A percentile compares a stretch with the other conserved stretches of the same genome.
phyloP scores from a whole-genome alignment of 2,888 invertebrate species.

The Chrysolina haemoptera region DNA sequence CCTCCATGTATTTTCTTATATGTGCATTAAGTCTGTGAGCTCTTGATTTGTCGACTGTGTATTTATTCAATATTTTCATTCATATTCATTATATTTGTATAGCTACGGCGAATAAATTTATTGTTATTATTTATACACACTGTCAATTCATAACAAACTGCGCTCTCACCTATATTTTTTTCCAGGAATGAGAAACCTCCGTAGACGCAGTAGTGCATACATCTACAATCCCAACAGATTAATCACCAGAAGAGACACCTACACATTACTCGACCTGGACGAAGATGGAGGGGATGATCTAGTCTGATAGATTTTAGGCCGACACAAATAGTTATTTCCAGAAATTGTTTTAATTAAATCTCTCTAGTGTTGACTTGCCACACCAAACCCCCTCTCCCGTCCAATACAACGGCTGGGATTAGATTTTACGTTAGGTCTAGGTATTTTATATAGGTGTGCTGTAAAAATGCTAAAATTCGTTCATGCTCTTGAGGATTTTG shows the following conservation, averaged over 20 bases:
- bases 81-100: too few relatives aligned
- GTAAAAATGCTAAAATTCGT: not conserved
- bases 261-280: slow-evolving; percentile 68
- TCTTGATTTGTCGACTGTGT: too few relatives aligned
- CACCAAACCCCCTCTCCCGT: slow-evolving; percentile 5
- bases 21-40: too few relatives aligned
- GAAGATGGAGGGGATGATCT: slow-evolving; percentile 41
- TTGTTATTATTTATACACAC: too few relatives aligned
- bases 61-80: too few relatives aligned
- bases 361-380: slow-evolving; percentile 35
- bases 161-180: slow-evolving; percentile 14
- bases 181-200: slow-evolving; percentile 75
- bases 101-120: too few relatives aligned
- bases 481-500: not conserved
- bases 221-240: slow-evolving; percentile 61
- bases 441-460: slow-evolving; percentile 5
- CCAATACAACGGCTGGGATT: slow-evolving; percentile 37
- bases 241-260: slow-evolving; percentile 75
- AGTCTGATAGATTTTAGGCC: slow-evolving; percentile 34
- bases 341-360: slow-evolving; percentile 26
- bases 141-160: too few relatives aligned
- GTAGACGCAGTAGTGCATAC: slow-evolving; percentile 75
- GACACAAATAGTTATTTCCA: not conserved
- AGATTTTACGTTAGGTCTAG: slow-evolving; percentile 36
- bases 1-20: too few relatives aligned